Evolutionary conservation across 2,888 invertebrate genomes (phyloP).

Genomic region (Pachycephus smyrnensis): DNA sequence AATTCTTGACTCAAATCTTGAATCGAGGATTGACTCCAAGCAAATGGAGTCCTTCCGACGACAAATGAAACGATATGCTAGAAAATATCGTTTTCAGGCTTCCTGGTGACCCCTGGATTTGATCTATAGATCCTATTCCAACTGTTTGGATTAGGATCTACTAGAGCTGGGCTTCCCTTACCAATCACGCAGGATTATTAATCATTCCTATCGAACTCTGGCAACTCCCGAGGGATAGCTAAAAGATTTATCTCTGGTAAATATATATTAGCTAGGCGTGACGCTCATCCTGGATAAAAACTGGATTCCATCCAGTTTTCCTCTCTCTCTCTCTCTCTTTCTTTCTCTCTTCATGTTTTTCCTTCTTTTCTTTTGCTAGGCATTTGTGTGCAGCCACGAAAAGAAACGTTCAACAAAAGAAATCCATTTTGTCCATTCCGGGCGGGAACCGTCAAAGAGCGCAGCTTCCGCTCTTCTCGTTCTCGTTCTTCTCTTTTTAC

Average conservation of each 20-base stretch:
- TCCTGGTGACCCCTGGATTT: background rate
- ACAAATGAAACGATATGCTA: background rate
- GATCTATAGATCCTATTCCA: background rate
- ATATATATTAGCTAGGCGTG: background rate
- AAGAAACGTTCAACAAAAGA: background rate
- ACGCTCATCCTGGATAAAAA: background rate
- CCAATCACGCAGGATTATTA: background rate
- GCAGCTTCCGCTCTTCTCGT: background rate
- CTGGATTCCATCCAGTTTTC: background rate
- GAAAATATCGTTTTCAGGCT: background rate
- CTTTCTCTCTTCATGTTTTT: background rate
- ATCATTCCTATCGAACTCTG: background rate
- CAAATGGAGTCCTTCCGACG: background rate
- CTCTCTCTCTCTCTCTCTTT: background rate
- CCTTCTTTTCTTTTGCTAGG: background rate
- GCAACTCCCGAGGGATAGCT: background rate
- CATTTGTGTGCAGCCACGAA: background rate
- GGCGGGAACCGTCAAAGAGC: background rate
- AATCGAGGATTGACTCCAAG: background rate
- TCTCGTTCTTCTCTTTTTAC: background rate
- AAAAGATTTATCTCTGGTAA: background rate
- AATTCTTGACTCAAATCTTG: background rate
- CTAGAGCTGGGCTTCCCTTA: background rate
- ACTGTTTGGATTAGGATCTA: background rate
- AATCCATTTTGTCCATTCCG: background rate